A percentile compares a stretch with the other conserved stretches of the same genome.
phyloP scores from a whole-genome alignment of 2,113 vertebrate genomes.

The Toxotes jaculatrix region DNA sequence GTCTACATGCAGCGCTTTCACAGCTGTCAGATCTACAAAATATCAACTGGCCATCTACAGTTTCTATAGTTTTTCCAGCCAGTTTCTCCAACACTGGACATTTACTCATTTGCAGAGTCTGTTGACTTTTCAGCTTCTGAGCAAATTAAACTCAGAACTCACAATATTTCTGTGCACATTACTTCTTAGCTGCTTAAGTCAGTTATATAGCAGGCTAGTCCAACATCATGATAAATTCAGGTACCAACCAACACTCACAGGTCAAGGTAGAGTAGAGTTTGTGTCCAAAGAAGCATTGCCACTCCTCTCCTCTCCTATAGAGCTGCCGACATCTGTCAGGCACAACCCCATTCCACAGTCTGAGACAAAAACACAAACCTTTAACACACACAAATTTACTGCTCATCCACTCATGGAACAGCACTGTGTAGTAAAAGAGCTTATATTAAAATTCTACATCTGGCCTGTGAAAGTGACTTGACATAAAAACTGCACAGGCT shows the following conservation, averaged over 20 bases:
- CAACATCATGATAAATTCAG: not conserved
- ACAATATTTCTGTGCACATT: conserved; percentile 14
- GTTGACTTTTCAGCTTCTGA: not conserved
- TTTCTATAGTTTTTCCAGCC: not conserved
- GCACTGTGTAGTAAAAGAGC: not conserved
- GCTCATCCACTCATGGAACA: not conserved
- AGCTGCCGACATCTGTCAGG: conserved; percentile 86
- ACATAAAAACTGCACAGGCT: not conserved
- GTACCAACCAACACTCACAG: conserved; percentile 76
- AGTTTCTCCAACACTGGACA: not conserved
- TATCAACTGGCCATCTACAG: not conserved
- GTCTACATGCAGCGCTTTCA: not conserved
- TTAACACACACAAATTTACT: not conserved
- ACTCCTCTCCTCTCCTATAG: conserved; percentile 86
- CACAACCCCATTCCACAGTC: conserved; percentile 87
- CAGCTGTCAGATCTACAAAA: not conserved
- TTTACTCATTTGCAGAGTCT: not conserved
- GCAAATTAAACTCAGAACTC: not conserved
- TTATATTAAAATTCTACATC: not conserved
- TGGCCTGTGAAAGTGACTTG: not conserved
- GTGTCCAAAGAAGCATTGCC: conserved; percentile 89
- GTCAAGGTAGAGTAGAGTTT: conserved; percentile 85
- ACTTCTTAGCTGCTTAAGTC: not conserved
- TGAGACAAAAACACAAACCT: conserved; percentile 52
- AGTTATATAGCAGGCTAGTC: not conserved